Conservation (phyloP, 2,888 invertebrate species). For the Sialis lutaria region DNA sequence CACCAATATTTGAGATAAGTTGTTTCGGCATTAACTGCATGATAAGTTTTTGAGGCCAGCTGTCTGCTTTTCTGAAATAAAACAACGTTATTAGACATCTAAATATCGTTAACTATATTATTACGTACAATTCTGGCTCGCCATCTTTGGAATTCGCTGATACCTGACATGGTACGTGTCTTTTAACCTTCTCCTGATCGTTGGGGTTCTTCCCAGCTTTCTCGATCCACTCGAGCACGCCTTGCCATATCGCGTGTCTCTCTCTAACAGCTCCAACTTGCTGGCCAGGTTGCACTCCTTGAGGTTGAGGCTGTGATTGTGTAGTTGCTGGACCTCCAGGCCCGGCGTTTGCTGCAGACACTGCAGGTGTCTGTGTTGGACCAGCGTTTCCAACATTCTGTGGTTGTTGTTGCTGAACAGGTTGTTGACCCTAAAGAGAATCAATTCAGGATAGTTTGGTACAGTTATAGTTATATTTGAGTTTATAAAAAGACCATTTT, state of each 20-base stretch:
- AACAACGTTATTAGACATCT: constrained; percentile 4
- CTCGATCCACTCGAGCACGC: constrained; percentile 84
- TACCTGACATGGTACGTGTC: constrained; percentile 64
- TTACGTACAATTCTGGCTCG: constrained; percentile 65
- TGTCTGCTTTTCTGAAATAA: constrained; percentile 56
- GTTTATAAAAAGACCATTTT: no score
- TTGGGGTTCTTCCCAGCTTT: constrained; percentile 55
- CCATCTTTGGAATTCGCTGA: constrained; percentile 57
- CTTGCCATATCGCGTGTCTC: constrained; percentile 40
- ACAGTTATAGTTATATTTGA: no score
- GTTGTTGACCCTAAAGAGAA: constrained; percentile 9
- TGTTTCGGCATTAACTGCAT: constrained; percentile 93
- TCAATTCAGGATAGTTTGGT: no score
- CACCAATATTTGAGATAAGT: constrained; percentile 77
- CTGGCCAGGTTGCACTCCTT: constrained; percentile 17
- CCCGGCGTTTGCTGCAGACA: constrained; percentile 9
- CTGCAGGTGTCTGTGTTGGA: constrained; percentile 11
- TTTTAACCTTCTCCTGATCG: constrained; percentile 57
- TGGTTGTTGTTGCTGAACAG: constrained; percentile 14
- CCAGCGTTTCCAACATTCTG: constrained; percentile 9
- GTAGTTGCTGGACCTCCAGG: constrained; percentile 8
- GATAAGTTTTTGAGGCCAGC: constrained; percentile 81
- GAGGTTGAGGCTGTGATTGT: background rate
- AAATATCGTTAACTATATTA: constrained; percentile 4
- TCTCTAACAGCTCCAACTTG: constrained; percentile 28